Evolutionary conservation across 2,888 invertebrate species (phyloP).

Genomic region (Tetrapedia diversipes): DNA sequence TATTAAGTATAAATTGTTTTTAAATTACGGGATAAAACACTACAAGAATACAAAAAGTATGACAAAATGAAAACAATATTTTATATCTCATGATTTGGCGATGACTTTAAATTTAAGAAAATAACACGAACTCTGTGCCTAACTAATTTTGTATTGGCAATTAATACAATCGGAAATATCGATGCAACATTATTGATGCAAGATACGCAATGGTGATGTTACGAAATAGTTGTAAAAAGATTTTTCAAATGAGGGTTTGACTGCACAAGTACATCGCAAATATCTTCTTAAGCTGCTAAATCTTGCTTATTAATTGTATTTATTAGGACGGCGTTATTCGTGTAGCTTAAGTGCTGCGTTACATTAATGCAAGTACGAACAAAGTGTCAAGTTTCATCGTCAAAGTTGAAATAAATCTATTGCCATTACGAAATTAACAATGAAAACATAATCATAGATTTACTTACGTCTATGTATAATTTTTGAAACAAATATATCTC

Average conservation of each 20-base stretch:
- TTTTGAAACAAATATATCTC: conserved; percentile 37
- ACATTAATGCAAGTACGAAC: conserved; percentile 75
- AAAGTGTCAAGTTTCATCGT: conserved; percentile 74
- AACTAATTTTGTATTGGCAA: conserved; percentile 68
- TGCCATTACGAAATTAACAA: conserved; percentile 17
- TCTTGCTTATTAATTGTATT: conserved; percentile 78
- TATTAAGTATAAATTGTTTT: neutral
- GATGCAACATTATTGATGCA: conserved; percentile 55
- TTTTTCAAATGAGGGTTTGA: conserved; percentile 55
- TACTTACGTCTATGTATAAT: conserved; percentile 39
- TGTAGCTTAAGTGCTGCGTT: conserved; percentile 75
- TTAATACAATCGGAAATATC: conserved; percentile 58
- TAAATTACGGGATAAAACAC: neutral
- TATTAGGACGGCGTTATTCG: conserved; percentile 78
- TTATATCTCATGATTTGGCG: conserved; percentile 71
- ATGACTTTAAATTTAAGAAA: conserved; percentile 56
- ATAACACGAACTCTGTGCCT: conserved; percentile 66
- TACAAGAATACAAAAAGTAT: neutral
- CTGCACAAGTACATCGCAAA: conserved; percentile 76
- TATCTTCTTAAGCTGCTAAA: conserved; percentile 75
- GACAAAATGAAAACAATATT: conserved; percentile 11
- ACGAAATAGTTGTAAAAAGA: conserved; percentile 60
- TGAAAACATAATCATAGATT: conserved; percentile 22
- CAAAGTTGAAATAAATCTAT: conserved; percentile 25
- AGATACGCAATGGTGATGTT: conserved; percentile 53